Evolutionary conservation across 2,113 vertebrate species (phyloP).

Genomic region (Maccullochella peelii): DNA sequence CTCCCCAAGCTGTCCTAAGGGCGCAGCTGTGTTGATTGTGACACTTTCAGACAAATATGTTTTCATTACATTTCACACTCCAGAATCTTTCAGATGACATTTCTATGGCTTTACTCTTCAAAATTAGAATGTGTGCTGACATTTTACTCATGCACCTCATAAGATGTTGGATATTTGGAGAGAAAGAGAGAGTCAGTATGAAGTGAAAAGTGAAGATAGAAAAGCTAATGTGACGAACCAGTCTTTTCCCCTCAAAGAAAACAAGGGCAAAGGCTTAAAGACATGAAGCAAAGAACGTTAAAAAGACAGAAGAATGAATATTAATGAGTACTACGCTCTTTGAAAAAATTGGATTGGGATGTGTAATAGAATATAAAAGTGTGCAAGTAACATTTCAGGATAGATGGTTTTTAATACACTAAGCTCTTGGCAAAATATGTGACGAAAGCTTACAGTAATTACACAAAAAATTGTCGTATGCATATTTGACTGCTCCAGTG

Average conservation of each 20-base stretch:
- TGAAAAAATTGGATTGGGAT: background rate
- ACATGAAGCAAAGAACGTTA: constrained; percentile 7
- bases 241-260: constrained; percentile 31
- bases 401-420: background rate
- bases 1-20: constrained; percentile 55
- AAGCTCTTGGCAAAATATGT: background rate
- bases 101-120: constrained; percentile 63
- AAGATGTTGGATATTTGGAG: constrained; percentile 45
- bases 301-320: constrained; percentile 22
- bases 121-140: constrained; percentile 71
- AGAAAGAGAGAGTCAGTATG: constrained; percentile 21
- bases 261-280: constrained; percentile 30
- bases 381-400: background rate
- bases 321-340: background rate
- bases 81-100: constrained; percentile 72
- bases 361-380: constrained; percentile 11
- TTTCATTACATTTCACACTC: constrained; percentile 76
- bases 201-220: constrained; percentile 28
- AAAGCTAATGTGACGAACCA: constrained; percentile 48
- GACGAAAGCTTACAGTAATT: constrained; percentile 1
- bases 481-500: background rate
- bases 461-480: constrained; percentile 1
- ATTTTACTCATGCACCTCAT: constrained; percentile 70
- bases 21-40: constrained; percentile 66
- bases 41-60: constrained; percentile 74